Conservation (phyloP, 2,113 vertebrate genomes). For the Neogobius melanostomus region DNA sequence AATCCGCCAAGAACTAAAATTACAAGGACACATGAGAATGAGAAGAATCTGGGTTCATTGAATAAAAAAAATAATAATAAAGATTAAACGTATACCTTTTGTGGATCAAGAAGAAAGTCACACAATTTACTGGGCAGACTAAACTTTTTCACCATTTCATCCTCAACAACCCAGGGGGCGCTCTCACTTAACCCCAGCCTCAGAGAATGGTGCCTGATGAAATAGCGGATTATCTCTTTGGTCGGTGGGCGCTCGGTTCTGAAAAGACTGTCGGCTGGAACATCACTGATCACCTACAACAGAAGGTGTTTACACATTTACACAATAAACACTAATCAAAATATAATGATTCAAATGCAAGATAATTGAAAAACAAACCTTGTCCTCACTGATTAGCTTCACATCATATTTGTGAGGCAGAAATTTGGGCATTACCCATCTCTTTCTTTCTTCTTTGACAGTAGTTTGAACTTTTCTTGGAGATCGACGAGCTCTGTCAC, state of each 20-base stretch:
- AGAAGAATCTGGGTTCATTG: not conserved
- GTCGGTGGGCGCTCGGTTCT: constrained; percentile 95
- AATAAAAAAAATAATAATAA: not conserved
- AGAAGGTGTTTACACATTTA: not conserved
- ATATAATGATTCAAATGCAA: not conserved
- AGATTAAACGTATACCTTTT: constrained; percentile 82
- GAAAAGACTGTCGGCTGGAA: constrained; percentile 88
- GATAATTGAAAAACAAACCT: constrained; percentile 74
- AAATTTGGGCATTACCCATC: constrained; percentile 96
- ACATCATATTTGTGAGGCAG: constrained; percentile 96
- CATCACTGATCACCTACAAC: constrained; percentile 88
- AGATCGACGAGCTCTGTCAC: constrained; percentile 91
- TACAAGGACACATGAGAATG: not conserved
- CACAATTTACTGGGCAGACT: constrained; percentile 95
- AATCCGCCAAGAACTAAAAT: constrained; percentile 89
- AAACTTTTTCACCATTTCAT: constrained; percentile 93
- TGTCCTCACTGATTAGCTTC: constrained; percentile 92
- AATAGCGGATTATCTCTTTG: constrained; percentile 98
- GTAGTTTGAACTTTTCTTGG: constrained; percentile 92
- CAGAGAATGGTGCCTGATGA: constrained; percentile 91
- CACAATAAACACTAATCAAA: not conserved
- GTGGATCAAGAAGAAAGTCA: constrained; percentile 93
- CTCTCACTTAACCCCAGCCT: constrained; percentile 90
- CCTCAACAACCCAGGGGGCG: constrained; percentile 96
- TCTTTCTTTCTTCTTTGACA: constrained; percentile 93